These are phyloP conservation scores for Neolamprologus cancellatus DNA, from an alignment of 2,113 vertebrate species.

Conservation along the genomic window DNA sequence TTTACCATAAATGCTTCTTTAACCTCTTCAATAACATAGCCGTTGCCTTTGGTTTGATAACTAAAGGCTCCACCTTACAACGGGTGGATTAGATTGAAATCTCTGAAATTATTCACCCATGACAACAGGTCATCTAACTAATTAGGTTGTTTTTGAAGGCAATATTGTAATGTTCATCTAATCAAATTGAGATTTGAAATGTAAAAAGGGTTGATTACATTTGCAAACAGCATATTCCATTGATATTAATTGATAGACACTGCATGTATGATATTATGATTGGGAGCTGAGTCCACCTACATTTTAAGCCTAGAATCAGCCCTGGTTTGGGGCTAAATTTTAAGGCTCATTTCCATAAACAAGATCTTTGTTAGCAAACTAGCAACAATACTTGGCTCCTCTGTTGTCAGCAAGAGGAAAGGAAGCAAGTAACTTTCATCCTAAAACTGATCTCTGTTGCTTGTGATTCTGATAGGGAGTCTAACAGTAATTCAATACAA, in stretches of 20 bases:
- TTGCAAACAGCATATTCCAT: neutral
- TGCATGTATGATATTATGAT: neutral
- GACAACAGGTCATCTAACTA: neutral
- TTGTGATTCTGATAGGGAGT: rapidly evolving
- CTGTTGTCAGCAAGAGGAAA: neutral
- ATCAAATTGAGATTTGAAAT: neutral
- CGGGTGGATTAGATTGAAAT: neutral
- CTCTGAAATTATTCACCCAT: neutral
- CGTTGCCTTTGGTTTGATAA: neutral
- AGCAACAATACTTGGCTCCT: neutral
- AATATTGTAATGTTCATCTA: neutral
- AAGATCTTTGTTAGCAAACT: neutral
- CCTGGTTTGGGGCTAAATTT: neutral
- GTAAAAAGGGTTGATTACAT: neutral
- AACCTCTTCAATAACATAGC: neutral
- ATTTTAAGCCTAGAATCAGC: neutral
- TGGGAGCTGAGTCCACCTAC: neutral
- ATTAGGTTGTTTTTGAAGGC: neutral
- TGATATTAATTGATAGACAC: neutral
- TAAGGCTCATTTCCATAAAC: neutral
- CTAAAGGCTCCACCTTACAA: neutral
- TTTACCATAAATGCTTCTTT: neutral
- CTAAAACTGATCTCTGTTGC: neutral
- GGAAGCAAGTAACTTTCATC: neutral
- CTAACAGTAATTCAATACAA: neutral